Conservation (phyloP, 2,888 invertebrate species). For the Trichacis sp. region DNA sequence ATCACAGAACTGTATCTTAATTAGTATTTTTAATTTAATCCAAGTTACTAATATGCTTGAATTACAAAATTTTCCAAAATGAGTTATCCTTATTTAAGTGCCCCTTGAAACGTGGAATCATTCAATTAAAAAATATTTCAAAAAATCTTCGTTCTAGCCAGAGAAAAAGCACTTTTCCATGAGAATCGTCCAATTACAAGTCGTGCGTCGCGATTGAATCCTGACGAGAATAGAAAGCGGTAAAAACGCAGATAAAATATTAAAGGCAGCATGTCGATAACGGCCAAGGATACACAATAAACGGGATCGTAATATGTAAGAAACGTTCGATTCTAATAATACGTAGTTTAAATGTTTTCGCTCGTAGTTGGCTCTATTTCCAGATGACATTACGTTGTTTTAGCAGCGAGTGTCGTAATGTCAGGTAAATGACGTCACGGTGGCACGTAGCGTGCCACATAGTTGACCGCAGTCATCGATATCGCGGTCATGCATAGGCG, state of each 20-base stretch:
- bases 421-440: constrained; percentile 34
- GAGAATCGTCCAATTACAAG: too few relatives aligned
- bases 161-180: too few relatives aligned
- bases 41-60: too few relatives aligned
- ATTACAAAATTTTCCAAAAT: too few relatives aligned
- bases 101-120: too few relatives aligned
- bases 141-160: too few relatives aligned
- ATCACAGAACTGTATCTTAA: too few relatives aligned
- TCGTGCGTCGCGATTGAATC: too few relatives aligned
- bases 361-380: constrained; percentile 17
- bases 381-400: constrained; percentile 14
- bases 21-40: too few relatives aligned
- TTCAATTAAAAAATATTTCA: too few relatives aligned
- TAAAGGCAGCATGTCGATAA: background rate
- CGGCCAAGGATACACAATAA: background rate
- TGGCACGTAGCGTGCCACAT: constrained; percentile 27
- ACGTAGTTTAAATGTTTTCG: constrained; percentile 7
- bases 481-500: constrained; percentile 36
- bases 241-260: background rate
- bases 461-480: constrained; percentile 31
- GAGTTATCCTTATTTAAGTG: too few relatives aligned
- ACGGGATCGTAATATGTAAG: background rate
- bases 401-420: constrained; percentile 29
- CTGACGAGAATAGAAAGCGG: background rate
- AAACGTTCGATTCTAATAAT: constrained; percentile 7